Conservation (phyloP, 2,797 vertebrate species). For the Onychomys torridus region DNA sequence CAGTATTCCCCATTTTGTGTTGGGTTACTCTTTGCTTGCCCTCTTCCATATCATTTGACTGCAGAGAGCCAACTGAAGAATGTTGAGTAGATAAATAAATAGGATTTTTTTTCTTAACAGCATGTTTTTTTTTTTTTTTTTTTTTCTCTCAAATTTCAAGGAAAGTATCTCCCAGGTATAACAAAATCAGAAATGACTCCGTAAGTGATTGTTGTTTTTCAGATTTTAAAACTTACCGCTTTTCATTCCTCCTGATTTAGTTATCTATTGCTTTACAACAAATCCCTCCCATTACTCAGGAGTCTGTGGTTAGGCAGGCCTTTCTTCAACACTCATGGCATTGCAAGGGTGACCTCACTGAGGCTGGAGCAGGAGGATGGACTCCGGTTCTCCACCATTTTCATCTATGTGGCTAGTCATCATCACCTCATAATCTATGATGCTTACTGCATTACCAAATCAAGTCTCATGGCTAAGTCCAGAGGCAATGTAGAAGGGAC, state of each 20-base stretch:
- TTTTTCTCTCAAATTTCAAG: conserved; percentile 22
- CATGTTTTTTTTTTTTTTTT: not conserved
- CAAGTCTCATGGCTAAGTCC: not conserved
- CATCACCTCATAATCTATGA: not conserved
- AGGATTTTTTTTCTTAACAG: not conserved
- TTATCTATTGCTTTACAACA: not conserved
- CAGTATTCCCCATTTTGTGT: rapidly evolving
- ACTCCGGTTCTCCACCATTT: not conserved
- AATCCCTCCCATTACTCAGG: not conserved
- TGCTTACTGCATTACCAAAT: not conserved
- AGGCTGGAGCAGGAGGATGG: not conserved
- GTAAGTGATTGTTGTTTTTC: not conserved
- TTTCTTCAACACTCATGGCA: not conserved
- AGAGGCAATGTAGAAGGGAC: not conserved
- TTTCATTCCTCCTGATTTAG: not conserved
- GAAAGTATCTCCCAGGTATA: not conserved
- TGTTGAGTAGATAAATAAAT: conserved; percentile 13
- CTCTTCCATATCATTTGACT: not conserved
- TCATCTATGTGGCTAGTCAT: not conserved
- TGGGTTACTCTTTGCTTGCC: not conserved
- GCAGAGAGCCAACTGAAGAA: not conserved
- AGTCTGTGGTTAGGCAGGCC: not conserved
- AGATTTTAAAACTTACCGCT: not conserved
- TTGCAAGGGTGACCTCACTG: not conserved
- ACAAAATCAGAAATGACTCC: not conserved